Base-by-base conservation (phyloP, 2,113 vertebrate species). In the Poicephalus meyeri region DNA sequence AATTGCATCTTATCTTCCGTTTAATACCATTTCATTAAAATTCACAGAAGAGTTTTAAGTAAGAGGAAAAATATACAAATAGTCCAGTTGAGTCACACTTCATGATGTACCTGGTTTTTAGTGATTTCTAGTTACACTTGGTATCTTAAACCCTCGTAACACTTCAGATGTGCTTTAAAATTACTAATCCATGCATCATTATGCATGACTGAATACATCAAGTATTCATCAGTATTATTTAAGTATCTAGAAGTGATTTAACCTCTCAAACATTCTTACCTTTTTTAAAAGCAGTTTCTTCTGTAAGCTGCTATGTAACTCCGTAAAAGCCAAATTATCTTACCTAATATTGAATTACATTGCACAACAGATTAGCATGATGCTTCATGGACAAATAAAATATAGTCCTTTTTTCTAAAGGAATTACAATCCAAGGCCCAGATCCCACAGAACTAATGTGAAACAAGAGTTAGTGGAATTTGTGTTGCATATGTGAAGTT, bases 101-200 rank as follows among this genome's bases (percentile, higher is more conserved):
- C 73, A 50, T 74, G 46, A 63, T 91, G 61, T 92, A 84, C 26
- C 82, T 96, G 71, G 47, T 47, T 86, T 86, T 53, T n/a, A 79
- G 37, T 55, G 64, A 80, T 50, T 31, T 42, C 47, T 87, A 55
- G 33, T 82, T 91, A 93, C 77, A 77, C 33, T 78, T 10, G 10
- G 20, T 85, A 78, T 28, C 82, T 93, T 92, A 96, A 95, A 74
- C 41, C 82, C 96, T 16, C 93, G 52, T 79, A 94, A 93, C 23
- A 74, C 90, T 97, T 96, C 65, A 95, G 80, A 87, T 89, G 95
- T 95, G 70, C 87, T 95, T 96, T 91, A 95, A 85, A 97, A 96
- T 91, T 95, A 83, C 91, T 68, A 94, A 69, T 84, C 33, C 86
- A 39, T 79, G 82, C 47, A 88, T 53, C 84, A 91, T 74, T 91